Base-by-base conservation (phyloP, 2,113 vertebrate species). In the Dipodomys ordii region DNA sequence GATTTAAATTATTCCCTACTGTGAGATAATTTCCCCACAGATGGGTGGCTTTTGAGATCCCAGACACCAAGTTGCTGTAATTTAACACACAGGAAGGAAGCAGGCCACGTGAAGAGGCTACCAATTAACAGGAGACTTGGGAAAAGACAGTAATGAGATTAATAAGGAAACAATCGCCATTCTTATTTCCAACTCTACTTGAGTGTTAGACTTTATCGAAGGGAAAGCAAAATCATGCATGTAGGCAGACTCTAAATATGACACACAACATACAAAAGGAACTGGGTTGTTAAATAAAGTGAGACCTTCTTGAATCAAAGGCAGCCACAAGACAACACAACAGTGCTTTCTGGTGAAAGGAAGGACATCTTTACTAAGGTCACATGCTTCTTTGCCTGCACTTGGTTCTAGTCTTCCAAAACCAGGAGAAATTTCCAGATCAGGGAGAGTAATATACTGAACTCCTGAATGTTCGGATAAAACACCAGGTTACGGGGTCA, bases 191-290 rank as follows among this genome's bases (percentile, higher is more conserved):
- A 82, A 6, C 64, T 95, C 44, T n/a, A 11, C n/a, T 27, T 80
- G 69, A 94, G 62, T 35, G 82, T 88, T 9, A 90, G 83, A 90
- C 88, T 94, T 87, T 74, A 96, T 78, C 35, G 73, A 93, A 96
- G 68, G 20, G 35, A 93, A 93, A 78, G 25, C 91, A 80, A 97
- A 90, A 95, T 93, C 77, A 71, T 8, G 65, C 62, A 95, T 86
- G 53, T 7, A 95, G n/a, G 35, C 30, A 87, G 44, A 94, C 94
- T 94, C 83, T 68, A 96, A 96, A 94, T 39, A 77, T 1, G 73
- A 90, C 82, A 49, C 35, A 82, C 71, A 78, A 97, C 94, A 76
- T 16, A 92, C 39, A 60, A 93, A 96, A 94, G 46, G 73, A 67
- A 57, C 27, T 62, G 39, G 2, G 13, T 62, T 91, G 78, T 35